Evolutionary conservation across 2,888 invertebrate genomes (phyloP).

Genomic region (Drosophila stalkeri): DNA sequence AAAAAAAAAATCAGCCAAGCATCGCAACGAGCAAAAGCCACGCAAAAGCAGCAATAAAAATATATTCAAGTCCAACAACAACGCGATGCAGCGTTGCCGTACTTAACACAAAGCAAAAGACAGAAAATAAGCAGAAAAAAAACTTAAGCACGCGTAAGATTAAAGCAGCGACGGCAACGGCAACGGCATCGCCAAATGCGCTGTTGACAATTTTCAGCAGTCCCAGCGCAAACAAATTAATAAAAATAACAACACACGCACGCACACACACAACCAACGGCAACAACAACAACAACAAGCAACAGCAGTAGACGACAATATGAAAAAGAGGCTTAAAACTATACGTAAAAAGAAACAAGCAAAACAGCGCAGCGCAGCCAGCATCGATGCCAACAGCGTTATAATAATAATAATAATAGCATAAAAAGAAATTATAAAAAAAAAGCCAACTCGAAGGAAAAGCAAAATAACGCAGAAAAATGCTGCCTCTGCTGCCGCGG

Average conservation of each 20-base stretch:
- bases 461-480: constrained; percentile 57
- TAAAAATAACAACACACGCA: constrained; percentile 79
- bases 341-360: constrained; percentile 59
- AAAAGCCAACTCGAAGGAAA: constrained; percentile 63
- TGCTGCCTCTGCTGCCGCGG: constrained; percentile 48
- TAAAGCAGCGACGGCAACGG: constrained; percentile 61
- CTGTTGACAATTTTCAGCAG: constrained; percentile 71
- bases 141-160: constrained; percentile 75
- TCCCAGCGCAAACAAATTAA: constrained; percentile 77
- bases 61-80: constrained; percentile 41
- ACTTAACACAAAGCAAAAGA: constrained; percentile 62
- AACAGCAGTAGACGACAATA: constrained; percentile 58
- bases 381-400: constrained; percentile 60
- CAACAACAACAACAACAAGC: constrained; percentile 17
- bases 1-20: constrained; percentile 61
- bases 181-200: constrained; percentile 44
- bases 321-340: constrained; percentile 69
- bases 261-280: constrained; percentile 59
- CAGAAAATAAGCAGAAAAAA: constrained; percentile 32
- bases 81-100: constrained; percentile 60
- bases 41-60: constrained; percentile 62
- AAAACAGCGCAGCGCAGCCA: constrained; percentile 42
- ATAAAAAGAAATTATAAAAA: constrained; percentile 72
- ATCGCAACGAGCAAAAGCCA: constrained; percentile 52
- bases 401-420: constrained; percentile 70